Conservation (phyloP, 2,797 vertebrate genomes). For the Gallinago solitaria region DNA sequence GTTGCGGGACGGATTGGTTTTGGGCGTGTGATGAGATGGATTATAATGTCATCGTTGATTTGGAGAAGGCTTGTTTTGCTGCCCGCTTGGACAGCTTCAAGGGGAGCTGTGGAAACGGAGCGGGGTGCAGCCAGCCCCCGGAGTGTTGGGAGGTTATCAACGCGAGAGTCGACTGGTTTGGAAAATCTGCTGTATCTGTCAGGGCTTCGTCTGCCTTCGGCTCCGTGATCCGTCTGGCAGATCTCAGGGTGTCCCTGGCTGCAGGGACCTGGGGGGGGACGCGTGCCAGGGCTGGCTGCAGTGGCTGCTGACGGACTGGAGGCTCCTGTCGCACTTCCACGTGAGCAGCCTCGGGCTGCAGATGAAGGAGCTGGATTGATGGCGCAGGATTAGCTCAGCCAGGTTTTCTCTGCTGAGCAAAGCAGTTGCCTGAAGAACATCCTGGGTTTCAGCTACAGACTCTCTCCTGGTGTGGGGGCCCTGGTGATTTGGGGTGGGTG, state of each 20-base stretch:
- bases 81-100: background rate
- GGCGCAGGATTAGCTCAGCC: background rate
- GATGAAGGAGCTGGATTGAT: background rate
- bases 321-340: background rate
- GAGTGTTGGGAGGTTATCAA: background rate
- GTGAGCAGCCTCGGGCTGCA: background rate
- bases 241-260: background rate
- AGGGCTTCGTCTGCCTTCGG: background rate
- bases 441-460: background rate
- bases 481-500: background rate
- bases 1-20: fast-evolving
- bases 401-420: background rate
- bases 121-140: fast-evolving
- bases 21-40: background rate
- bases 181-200: background rate
- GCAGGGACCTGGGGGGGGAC: background rate
- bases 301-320: background rate
- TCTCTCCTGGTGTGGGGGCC: background rate
- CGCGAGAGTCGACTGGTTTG: background rate
- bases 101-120: background rate
- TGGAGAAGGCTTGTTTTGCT: background rate
- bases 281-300: background rate
- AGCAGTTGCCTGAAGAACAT: fast-evolving
- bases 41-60: fast-evolving
- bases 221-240: background rate